Percentiles rank a stretch among this genome's conserved stretches.
phyloP scores from a whole-genome alignment of 2,113 vertebrate species.

The Burhinus oedicnemus region DNA sequence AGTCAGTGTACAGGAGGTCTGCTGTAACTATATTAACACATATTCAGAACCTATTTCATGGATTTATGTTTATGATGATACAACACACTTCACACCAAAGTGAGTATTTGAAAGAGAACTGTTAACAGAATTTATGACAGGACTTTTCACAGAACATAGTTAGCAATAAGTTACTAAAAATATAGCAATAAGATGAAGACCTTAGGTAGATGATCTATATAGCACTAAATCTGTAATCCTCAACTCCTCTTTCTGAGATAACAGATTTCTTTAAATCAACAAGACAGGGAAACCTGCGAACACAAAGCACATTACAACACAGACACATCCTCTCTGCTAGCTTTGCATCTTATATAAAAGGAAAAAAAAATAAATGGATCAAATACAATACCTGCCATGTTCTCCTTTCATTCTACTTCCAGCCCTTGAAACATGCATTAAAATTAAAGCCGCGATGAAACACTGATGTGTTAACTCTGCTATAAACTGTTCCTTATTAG shows the following conservation, averaged over 20 bases:
- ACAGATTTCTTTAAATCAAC: constrained; percentile 10
- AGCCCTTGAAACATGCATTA: not conserved
- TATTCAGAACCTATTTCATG: not conserved
- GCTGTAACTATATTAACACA: not conserved
- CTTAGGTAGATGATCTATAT: not conserved
- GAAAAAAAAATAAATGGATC: not conserved
- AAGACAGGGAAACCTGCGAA: not conserved
- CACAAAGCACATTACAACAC: not conserved
- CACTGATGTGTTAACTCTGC: not conserved
- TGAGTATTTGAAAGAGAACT: not conserved
- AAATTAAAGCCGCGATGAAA: constrained; percentile 12
- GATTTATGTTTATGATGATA: not conserved
- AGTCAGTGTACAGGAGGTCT: not conserved
- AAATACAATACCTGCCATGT: not conserved
- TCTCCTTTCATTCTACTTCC: not conserved
- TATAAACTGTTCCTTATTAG: constrained; percentile 39
- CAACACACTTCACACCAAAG: not conserved
- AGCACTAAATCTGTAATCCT: not conserved
- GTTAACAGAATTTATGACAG: not conserved
- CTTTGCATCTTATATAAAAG: not conserved
- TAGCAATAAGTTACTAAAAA: not conserved
- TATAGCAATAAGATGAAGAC: not conserved
- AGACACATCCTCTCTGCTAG: not conserved
- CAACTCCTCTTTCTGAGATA: not conserved
- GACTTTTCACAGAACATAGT: not conserved